Conservation (phyloP, 2,888 invertebrate species). For the Trissolcus brochymenae region DNA sequence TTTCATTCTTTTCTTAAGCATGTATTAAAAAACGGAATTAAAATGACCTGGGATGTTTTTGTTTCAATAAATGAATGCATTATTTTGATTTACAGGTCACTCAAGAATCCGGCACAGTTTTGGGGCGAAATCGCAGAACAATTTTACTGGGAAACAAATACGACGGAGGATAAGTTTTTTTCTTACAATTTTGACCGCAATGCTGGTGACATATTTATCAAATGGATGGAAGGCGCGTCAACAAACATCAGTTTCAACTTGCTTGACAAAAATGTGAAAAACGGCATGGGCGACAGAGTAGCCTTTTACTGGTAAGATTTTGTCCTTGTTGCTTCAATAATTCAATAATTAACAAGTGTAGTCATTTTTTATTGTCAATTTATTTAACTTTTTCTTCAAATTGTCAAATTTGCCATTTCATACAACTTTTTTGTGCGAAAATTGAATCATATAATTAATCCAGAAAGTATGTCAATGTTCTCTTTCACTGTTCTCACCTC, state of each 20-base stretch:
- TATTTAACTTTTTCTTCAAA: too few species aligned
- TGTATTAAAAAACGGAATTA: not conserved
- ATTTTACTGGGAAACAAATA: slow-evolving; percentile 93
- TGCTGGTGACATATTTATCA: slow-evolving; percentile 92
- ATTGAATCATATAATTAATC: slow-evolving; percentile 6
- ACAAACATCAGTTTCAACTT: slow-evolving; percentile 98
- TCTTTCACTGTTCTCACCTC: slow-evolving; percentile 5
- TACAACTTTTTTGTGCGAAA: too few species aligned
- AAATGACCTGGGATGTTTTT: not conserved
- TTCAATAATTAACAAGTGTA: too few species aligned
- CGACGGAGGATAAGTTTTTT: slow-evolving; percentile 85
- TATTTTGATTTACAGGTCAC: slow-evolving; percentile 78
- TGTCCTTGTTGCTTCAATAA: slow-evolving; percentile 9
- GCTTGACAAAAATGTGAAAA: slow-evolving; percentile 92
- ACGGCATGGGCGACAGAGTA: slow-evolving; percentile 91
- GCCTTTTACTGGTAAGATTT: slow-evolving; percentile 95
- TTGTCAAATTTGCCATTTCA: too few species aligned
- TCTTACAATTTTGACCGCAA: slow-evolving; percentile 93
- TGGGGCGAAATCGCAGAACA: slow-evolving; percentile 96
- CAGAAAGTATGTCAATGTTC: too few species aligned
- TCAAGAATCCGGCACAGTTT: slow-evolving; percentile 92
- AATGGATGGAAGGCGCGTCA: slow-evolving; percentile 96
- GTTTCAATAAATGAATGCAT: not conserved
- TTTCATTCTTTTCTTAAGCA: not conserved
- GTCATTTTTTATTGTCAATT: too few species aligned